A percentile compares a stretch with the other conserved stretches of the same genome.
These are phyloP conservation scores for Seira ritae DNA, from an alignment of 2,888 invertebrate species.

Conservation along the genomic window DNA sequence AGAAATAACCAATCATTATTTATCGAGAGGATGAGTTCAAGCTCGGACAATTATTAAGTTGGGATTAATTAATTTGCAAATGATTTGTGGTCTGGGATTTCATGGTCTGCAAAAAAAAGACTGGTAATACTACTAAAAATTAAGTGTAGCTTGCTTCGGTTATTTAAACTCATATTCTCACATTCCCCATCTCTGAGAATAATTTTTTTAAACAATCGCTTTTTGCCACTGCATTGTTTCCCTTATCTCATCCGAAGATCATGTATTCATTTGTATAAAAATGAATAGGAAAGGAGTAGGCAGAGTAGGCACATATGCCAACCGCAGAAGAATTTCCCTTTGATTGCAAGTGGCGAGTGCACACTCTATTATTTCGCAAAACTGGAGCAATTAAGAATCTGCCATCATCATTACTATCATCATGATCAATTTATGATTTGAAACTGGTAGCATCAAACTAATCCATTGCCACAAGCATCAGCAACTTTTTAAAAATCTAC, in stretches of 20 bases:
- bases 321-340: slow-evolving; percentile 35
- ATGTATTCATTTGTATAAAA: slow-evolving; percentile 23
- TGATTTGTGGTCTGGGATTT: slow-evolving; percentile 45
- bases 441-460: slow-evolving; percentile 51
- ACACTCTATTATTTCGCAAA: slow-evolving; percentile 59
- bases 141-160: too few species aligned
- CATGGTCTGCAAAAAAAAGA: neutral
- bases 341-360: slow-evolving; percentile 28
- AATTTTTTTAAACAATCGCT: neutral
- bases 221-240: neutral
- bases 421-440: slow-evolving; percentile 44
- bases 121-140: too few species aligned
- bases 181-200: neutral
- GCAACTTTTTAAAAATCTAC: neutral
- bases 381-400: slow-evolving; percentile 67
- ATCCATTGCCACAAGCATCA: slow-evolving; percentile 22
- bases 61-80: slow-evolving; percentile 52
- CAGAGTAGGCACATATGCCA: slow-evolving; percentile 15
- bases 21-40: neutral
- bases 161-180: too few species aligned
- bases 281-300: too few species aligned
- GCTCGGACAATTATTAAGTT: neutral
- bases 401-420: slow-evolving; percentile 56
- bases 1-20: too few species aligned
- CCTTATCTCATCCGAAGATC: slow-evolving; percentile 2